phyloP scores from a whole-genome alignment of 2,797 vertebrate genomes.

The Cercopithecus hamlyni region DNA sequence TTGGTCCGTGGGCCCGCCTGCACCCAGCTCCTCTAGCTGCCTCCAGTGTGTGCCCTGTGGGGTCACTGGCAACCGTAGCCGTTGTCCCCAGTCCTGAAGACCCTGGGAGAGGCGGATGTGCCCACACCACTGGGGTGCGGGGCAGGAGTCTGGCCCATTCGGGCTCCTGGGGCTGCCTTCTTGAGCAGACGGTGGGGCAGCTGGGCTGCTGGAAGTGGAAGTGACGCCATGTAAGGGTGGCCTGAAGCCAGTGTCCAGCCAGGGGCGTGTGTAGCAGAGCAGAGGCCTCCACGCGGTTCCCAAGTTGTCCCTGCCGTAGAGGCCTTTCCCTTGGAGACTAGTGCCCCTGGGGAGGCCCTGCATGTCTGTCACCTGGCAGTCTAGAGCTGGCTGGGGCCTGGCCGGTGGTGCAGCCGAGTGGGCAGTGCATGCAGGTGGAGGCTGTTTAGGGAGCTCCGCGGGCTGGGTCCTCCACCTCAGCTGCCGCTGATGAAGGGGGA shows the following conservation, averaged over 20 bases:
- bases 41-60: rapidly evolving
- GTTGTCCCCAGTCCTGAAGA: background rate
- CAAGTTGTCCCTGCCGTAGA: background rate
- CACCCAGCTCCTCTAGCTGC: background rate
- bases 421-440: background rate
- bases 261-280: background rate
- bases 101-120: background rate
- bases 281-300: background rate
- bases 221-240: background rate
- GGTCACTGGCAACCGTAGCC: rapidly evolving
- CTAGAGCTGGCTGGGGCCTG: background rate
- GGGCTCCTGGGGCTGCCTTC: background rate
- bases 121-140: rapidly evolving
- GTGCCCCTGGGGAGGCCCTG: too few species aligned
- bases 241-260: background rate
- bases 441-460: background rate
- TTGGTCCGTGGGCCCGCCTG: rapidly evolving
- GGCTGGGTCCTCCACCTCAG: background rate
- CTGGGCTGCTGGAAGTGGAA: background rate
- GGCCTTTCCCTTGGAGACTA: background rate
- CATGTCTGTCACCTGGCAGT: rapidly evolving
- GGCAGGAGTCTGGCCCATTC: rapidly evolving
- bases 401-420: background rate
- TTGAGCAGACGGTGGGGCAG: rapidly evolving
- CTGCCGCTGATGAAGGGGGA: too few species aligned